Evolutionary conservation across 92 coral and sea anemone genomes (phyloP), one percentile per base, ranked within the genome.

Genomic region (Bergia sp.): DNA sequence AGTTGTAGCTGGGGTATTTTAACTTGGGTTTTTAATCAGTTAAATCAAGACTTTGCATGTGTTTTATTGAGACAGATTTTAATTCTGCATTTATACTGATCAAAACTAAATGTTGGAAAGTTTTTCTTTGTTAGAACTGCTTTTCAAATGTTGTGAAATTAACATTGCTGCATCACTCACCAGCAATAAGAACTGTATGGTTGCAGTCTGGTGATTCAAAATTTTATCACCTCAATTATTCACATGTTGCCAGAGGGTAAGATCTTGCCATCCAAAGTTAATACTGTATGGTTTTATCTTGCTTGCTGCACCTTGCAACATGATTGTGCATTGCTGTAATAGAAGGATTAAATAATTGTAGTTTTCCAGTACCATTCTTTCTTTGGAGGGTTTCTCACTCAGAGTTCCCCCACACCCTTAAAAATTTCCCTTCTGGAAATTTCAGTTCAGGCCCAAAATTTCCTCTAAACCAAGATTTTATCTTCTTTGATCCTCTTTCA

Each of bases 161-260:
- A 73, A 0, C 18, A 37, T 15, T 38, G 45, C 18, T 1, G 20
- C n/a, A 3, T 13, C 1, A 12, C 20, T 13, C 38, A 9, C 42
- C 38, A 23, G 4, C 4, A 4, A 73, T 12, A 40, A 3, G 42
- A 37, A 5, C 42, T 5, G 20, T 4, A 71, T 71, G 38, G n/a
- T 73, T 5, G 21, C 10, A 3, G 5, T 40, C 41, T 7, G 12
- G 29, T 40, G 41, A 74, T 74, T 39, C 29, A 21, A 13, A 1
- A 37, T 39, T 0, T 74, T 37, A 16, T 72, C 76, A 72, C 23
- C 42, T 37, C 44, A 40, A 75, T 41, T 16, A 53, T 40, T 75
- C 29, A 15, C 50, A 16, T 75, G 79, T 75, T 75, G 79, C 79
- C 44, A 43, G 79, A 40, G 50, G 44, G 79, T n/a, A 75, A 75